Base-by-base conservation (phyloP, 2,888 invertebrate species). In the Lasius platythorax region DNA sequence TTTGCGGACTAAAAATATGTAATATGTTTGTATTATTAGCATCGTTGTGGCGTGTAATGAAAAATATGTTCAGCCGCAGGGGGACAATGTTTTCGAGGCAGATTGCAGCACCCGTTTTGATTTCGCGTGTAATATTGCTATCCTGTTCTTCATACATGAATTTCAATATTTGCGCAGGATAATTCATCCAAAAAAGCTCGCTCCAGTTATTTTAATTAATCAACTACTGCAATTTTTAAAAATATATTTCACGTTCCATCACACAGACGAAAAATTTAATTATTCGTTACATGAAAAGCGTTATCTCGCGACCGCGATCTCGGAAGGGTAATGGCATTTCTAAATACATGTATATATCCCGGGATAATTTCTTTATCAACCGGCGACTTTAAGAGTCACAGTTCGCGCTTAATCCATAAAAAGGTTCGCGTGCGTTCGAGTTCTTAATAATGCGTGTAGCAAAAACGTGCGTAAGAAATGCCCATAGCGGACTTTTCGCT, bases 31-130 rank as follows among this genome's bases (percentile, higher is more conserved):
- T 43, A 43, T 63, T 70, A 61, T 70, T 40, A 46, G 12, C n/a
- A 30, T 46, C 30, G 12, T 33, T 23, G 30, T 23, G 43, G 68
- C 23, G 15, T n/a, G 18, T 53, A 53, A 79, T 12, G 28, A 79
- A 79, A 79, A 79, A 79, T 46, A 79, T 5, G 18, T 46, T 61
- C 23, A 23, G 78, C 78, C 78, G 58, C 70, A 28, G 43, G 70
- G 28, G 23, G 33, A 33, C 23, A 23, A 70, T 61, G 33, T 79
- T 79, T 79, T 79, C 33, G 23, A 58, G 33, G 43, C 43, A 79
- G 8, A 58, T 56, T 11, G 67, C 5, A 30, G 28, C 56, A 43
- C 43, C 46, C 53, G 64, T 76, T 76, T 79, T 40, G 23, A 68
- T 79, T 23, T 68, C 58, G 56, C 43, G 56, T 23, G 50, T 61